These are phyloP conservation scores for Metridium senile DNA, from an alignment of 92 coral and sea anemone species.

Conservation along the genomic window DNA sequence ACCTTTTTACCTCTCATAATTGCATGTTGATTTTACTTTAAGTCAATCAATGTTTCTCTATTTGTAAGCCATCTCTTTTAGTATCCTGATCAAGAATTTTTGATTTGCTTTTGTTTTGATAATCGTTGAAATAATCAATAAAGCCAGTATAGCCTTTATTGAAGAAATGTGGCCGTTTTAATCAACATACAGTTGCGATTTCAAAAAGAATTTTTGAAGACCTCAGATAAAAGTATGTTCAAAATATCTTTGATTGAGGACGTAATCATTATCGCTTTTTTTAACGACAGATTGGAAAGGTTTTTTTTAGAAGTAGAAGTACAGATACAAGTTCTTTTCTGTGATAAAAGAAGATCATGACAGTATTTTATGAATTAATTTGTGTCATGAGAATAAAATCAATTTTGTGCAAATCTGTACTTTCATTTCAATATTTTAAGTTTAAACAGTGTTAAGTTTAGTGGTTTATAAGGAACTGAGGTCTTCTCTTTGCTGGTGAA, in stretches of 20 bases:
- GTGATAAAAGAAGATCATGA: too few relatives aligned
- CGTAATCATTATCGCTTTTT: too few relatives aligned
- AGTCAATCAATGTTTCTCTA: not conserved
- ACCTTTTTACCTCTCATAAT: not conserved
- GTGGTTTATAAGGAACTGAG: conserved; percentile 20
- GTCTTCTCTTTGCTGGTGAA: conserved; percentile 34
- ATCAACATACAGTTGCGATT: not conserved
- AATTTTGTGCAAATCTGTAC: too few relatives aligned
- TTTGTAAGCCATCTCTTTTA: not conserved
- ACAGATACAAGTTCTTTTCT: too few relatives aligned
- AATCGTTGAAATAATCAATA: not conserved
- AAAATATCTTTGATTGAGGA: too few relatives aligned
- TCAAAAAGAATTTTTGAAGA: not conserved
- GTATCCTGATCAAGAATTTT: too few relatives aligned
- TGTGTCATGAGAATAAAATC: too few relatives aligned
- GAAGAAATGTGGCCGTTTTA: not conserved
- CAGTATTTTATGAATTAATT: too few relatives aligned
- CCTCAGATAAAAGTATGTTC: not conserved
- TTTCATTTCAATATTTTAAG: too few relatives aligned
- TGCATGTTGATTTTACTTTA: not conserved
- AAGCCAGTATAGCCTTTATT: not conserved
- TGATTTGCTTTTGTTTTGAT: too few relatives aligned
- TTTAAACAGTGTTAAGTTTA: not conserved
- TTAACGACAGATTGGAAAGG: too few relatives aligned
- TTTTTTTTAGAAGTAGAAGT: too few relatives aligned